Evolutionary conservation across 2,888 invertebrate species (phyloP), one percentile per base, ranked within the genome.

Genomic region (Furcula furcula): DNA sequence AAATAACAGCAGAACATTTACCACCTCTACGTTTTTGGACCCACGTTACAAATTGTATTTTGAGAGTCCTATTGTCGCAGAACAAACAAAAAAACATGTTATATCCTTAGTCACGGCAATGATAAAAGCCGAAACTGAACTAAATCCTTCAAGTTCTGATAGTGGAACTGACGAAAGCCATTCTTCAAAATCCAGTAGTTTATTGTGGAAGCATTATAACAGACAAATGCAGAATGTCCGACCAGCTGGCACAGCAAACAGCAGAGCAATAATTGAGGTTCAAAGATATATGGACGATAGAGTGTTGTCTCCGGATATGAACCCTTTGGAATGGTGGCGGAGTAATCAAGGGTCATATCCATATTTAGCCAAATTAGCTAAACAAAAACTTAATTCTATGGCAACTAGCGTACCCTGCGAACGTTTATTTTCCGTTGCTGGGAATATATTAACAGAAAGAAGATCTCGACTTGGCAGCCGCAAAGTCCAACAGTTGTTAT

Each of bases 291-390:
- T 45, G 15, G 36, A 36, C 11, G 34, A 30, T 26, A n/a, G 10
- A 13, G 31, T 36, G 11, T 30, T 43, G 11, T 10, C 22, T 11
- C 28, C 28, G 25, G 29, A 39, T 25, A 28, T 25, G 31, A 16
- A 33, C 30, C 34, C 36, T 7, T 28, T 40, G 11, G 23, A 45
- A 13, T 45, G 35, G 44, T 40, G 40, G 37, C 29, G 22, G 16
- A 4, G 10, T 11, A 29, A 37, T 16, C 12, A 37, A 28, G 11
- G 15, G 4, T 15, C 22, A 5, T 41, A 38, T 21, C 33, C 34
- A n/a, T 16, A 44, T 13, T 37, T 44, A 23, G 33, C 31, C 2
- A 37, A 27, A 27, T 22, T 47, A 15, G 39, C 46, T 6, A 12
- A 11, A 15, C 15, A 19, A 13, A 41, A 31, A 18, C 9, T 38